Percentiles rank a stretch among this genome's conserved stretches.
Evolutionary conservation across 1,140 invertebrate species (phyloP).

Genomic region (Caerostris darwini): DNA sequence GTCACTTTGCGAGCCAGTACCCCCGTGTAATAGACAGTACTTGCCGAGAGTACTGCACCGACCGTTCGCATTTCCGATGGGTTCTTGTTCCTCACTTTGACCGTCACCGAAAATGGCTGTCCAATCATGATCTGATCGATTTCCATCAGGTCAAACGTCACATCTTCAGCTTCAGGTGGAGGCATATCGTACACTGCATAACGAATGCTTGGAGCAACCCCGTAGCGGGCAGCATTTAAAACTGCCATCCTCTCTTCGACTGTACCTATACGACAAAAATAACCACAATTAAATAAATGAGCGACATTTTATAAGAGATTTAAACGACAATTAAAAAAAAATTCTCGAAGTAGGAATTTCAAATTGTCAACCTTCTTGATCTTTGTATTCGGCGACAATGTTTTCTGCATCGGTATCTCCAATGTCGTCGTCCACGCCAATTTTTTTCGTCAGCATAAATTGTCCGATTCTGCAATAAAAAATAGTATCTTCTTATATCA

Average conservation of each 20-base stretch:
- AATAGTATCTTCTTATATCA: neutral
- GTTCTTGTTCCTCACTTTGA: slow-evolving; percentile 81
- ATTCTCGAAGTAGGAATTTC: neutral
- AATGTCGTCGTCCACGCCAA: slow-evolving; percentile 87
- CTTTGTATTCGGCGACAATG: slow-evolving; percentile 93
- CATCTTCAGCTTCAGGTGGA: slow-evolving; percentile 89
- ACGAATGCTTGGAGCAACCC: slow-evolving; percentile 54
- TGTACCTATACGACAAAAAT: slow-evolving; percentile 71
- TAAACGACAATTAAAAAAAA: neutral
- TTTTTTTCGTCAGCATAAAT: slow-evolving; percentile 93
- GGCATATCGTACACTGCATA: slow-evolving; percentile 81
- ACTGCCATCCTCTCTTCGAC: slow-evolving; percentile 90
- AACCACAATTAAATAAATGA: too few species aligned
- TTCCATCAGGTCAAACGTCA: slow-evolving; percentile 91
- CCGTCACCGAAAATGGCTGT: slow-evolving; percentile 85
- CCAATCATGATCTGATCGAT: slow-evolving; percentile 93
- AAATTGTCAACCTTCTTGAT: slow-evolving; percentile 87
- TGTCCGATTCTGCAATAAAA: slow-evolving; percentile 88
- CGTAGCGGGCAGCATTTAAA: slow-evolving; percentile 86
- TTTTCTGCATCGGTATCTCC: slow-evolving; percentile 85
- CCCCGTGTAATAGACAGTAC: slow-evolving; percentile 89
- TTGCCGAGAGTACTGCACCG: slow-evolving; percentile 85
- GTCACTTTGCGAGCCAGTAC: slow-evolving; percentile 87
- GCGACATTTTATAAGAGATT: neutral
- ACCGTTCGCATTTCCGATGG: slow-evolving; percentile 85